A percentile compares a stretch with the other conserved stretches of the same genome.
phyloP scores from a whole-genome alignment of 2,797 vertebrate species.

The Mormyrus hasselquistii region DNA sequence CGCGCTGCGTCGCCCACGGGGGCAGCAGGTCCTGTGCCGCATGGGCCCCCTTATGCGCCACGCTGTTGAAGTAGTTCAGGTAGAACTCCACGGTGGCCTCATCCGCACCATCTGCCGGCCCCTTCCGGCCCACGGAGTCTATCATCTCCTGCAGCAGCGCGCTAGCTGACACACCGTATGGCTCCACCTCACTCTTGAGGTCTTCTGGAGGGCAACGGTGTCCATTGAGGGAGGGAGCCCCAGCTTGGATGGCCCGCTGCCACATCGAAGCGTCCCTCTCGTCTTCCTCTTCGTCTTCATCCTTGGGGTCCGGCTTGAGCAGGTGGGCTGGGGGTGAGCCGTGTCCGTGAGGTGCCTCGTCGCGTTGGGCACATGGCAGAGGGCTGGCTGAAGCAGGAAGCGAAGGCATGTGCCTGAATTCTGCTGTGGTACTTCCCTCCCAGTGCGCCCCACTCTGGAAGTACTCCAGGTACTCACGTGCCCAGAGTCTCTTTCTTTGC shows the following conservation, averaged over 20 bases:
- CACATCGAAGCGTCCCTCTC: background rate
- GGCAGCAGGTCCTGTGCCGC: slow-evolving; percentile 56
- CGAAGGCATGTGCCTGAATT: slow-evolving; percentile 66
- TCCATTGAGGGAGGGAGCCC: slow-evolving; percentile 73
- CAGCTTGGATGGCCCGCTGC: background rate
- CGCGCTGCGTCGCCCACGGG: slow-evolving; percentile 57
- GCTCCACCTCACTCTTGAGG: slow-evolving; percentile 49
- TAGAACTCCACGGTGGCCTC: slow-evolving; percentile 92
- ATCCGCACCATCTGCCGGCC: slow-evolving; percentile 68
- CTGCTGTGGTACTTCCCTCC: slow-evolving; percentile 72
- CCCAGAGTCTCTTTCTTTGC: slow-evolving; percentile 80
- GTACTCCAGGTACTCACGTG: slow-evolving; percentile 93
- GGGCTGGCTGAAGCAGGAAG: slow-evolving; percentile 41
- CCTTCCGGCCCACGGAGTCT: slow-evolving; percentile 80
- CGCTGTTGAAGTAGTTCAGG: slow-evolving; percentile 94
- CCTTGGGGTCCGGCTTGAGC: slow-evolving; percentile 59
- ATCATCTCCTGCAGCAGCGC: slow-evolving; percentile 92
- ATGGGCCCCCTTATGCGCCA: slow-evolving; percentile 74
- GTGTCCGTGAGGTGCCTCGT: slow-evolving; percentile 66
- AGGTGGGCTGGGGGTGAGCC: slow-evolving; percentile 61
- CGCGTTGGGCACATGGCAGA: slow-evolving; percentile 69
- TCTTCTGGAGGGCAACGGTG: slow-evolving; percentile 71
- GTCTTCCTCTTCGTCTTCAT: slow-evolving; percentile 74
- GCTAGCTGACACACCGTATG: slow-evolving; percentile 77
- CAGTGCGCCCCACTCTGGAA: slow-evolving; percentile 83